A percentile compares a stretch with the other conserved stretches of the same genome.
Conservation (phyloP, 2,797 vertebrate genomes). For the Masticophis lateralis region DNA sequence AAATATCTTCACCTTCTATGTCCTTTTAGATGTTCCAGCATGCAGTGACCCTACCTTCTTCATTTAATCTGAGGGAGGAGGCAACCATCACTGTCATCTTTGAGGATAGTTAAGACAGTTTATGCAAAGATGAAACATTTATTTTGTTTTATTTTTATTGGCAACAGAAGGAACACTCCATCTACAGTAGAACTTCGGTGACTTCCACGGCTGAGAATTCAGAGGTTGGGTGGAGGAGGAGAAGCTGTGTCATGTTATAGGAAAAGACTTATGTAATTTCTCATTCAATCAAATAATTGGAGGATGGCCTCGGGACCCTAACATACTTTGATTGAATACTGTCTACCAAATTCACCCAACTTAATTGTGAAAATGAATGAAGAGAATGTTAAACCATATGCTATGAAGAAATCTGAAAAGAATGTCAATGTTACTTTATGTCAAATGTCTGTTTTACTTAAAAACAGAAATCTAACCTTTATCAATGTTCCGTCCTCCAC, state of each 20-base stretch:
- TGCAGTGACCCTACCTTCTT: not conserved
- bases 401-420: not conserved
- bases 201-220: not conserved
- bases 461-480: not conserved
- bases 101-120: not conserved
- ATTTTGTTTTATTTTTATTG: not conserved
- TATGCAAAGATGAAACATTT: not conserved
- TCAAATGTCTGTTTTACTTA: not conserved
- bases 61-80: not conserved
- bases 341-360: not conserved
- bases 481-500: not conserved
- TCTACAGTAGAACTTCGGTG: not conserved
- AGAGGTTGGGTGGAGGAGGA: not conserved
- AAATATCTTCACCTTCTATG: not conserved
- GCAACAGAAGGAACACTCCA: not conserved
- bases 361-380: not conserved
- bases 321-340: not conserved
- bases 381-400: not conserved
- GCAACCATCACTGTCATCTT: not conserved
- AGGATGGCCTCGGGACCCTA: not conserved
- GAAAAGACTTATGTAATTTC: not conserved
- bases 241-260: not conserved
- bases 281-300: not conserved
- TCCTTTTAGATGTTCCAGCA: not conserved
- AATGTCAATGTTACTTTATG: not conserved